These are phyloP conservation scores for Apamea crenata DNA, from an alignment of 2,888 invertebrate genomes.

Conservation along the genomic window DNA sequence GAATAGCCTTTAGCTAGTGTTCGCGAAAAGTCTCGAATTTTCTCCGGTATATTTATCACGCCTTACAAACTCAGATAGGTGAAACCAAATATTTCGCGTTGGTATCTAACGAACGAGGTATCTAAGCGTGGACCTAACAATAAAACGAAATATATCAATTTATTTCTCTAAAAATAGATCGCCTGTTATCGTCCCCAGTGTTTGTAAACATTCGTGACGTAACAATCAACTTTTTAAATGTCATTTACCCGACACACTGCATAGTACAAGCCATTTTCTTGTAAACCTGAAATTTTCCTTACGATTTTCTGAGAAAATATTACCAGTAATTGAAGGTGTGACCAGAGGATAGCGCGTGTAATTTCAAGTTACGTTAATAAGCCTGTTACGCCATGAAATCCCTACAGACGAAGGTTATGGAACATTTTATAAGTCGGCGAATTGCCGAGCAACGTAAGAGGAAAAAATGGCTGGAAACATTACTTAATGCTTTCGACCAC, in stretches of 20 bases:
- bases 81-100: conserved; percentile 31
- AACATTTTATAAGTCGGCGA: conserved; percentile 42
- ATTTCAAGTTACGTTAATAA: conserved; percentile 54
- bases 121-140: conserved; percentile 40
- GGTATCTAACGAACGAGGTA: conserved; percentile 22
- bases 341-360: conserved; percentile 35
- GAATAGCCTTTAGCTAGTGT: not conserved
- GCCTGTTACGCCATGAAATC: conserved; percentile 50
- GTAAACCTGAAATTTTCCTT: conserved; percentile 11
- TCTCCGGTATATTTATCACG: not conserved
- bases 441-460: conserved; percentile 3
- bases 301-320: conserved; percentile 19
- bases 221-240: conserved; percentile 52
- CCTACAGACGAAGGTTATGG: conserved; percentile 34
- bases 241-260: conserved; percentile 29
- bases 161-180: conserved; percentile 61
- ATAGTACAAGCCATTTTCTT: conserved; percentile 20
- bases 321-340: conserved; percentile 27
- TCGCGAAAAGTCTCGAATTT: not conserved
- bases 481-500: conserved; percentile 24
- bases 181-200: conserved; percentile 56
- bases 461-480: conserved; percentile 26
- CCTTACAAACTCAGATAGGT: conserved; percentile 1
- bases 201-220: conserved; percentile 66
- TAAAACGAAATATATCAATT: conserved; percentile 51